Evolutionary conservation across 2,888 invertebrate species (phyloP), one percentile per base, ranked within the genome.

Genomic region (Lasioglossum oenotherae): DNA sequence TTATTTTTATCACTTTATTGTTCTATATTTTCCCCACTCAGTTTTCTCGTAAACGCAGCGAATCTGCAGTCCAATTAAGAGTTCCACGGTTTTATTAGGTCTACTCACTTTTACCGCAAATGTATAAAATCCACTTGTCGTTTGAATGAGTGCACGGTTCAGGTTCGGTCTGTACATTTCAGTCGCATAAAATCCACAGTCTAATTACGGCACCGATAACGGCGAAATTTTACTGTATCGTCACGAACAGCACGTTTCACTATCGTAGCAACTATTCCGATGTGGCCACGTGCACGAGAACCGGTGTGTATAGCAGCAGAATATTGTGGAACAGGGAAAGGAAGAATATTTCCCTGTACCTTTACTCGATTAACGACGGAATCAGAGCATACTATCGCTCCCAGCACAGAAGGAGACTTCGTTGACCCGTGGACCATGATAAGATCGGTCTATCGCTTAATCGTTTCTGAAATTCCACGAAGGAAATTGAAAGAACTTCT

Each of bases 321-420:
- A 69, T 38, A 64, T 49, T 35, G 35, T 6, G 23, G 41, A 49
- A 44, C 46, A n/a, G 19, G 10, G 38, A 44, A 31, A n/a, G n/a
- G 19, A 41, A 14, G 31, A 71, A 12, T 49, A 41, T 44, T 49
- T 41, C 14, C 1, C 19, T 12, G 69, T 19, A 16, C 78, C 38
- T 31, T 67, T 78, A 12, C n/a, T 60, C 53, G 78, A 71, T 80
- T 74, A 76, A 69, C 71, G 74, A 27, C n/a, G 81, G 86, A 85
- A 82, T 75, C 71, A 57, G 86, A 82, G 82, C 86, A 35, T 27
- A 14, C 38, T 69, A 69, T 69, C 69, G 69, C 23, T 23, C 41
- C 41, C 12, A 69, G 75, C 75, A 27, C 27, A 67, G n/a, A n/a
- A 14, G 4, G 14, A 60, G 27, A 74, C 46, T 72, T 46, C 41